Conservation (phyloP, 2,888 invertebrate genomes). For the Pterostichus madidus region DNA sequence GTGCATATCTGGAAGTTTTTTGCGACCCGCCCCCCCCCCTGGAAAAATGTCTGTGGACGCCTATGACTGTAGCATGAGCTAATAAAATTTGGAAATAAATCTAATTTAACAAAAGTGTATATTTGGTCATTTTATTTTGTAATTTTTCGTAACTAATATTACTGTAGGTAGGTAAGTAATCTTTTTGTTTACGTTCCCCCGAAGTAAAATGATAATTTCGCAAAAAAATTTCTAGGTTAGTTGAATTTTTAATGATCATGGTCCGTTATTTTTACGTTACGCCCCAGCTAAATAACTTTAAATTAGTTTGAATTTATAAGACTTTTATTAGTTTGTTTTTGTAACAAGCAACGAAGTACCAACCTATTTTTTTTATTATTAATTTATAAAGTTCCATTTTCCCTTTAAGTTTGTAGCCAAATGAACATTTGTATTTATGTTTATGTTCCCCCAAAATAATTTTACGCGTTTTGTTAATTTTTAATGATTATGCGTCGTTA, state of each 20-base stretch:
- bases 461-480: slow-evolving; percentile 30
- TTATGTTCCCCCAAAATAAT: slow-evolving; percentile 16
- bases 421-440: slow-evolving; percentile 17
- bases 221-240: slow-evolving; percentile 40
- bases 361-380: slow-evolving; percentile 10
- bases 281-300: slow-evolving; percentile 28
- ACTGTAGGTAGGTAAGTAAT: background rate
- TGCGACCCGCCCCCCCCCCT: no score
- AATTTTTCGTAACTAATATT: slow-evolving; percentile 39
- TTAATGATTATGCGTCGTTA: slow-evolving; percentile 36
- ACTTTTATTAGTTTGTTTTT: slow-evolving; percentile 44
- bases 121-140: slow-evolving; percentile 35
- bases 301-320: slow-evolving; percentile 38
- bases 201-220: slow-evolving; percentile 48
- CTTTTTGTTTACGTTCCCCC: slow-evolving; percentile 29
- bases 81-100: no score
- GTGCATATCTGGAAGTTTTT: no score
- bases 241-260: slow-evolving; percentile 50
- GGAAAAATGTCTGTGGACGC: no score
- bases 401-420: background rate
- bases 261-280: slow-evolving; percentile 24
- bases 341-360: background rate
- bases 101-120: slow-evolving; percentile 3
- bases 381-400: slow-evolving; percentile 1
- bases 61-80: no score